Conservation (phyloP, 2,888 invertebrate species). For the Latrodectus hesperus region DNA sequence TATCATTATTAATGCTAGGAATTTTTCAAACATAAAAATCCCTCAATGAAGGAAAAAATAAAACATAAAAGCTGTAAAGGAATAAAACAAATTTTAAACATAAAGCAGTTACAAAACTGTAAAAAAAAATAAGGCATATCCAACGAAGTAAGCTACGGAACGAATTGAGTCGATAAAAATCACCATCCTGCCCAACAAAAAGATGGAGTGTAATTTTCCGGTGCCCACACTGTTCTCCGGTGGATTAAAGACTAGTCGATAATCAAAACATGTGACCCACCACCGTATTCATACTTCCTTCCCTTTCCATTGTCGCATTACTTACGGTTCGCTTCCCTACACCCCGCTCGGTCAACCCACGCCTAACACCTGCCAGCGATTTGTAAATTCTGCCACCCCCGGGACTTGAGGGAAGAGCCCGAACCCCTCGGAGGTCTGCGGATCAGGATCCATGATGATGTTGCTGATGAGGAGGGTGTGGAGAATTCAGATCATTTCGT, state of each 20-base stretch:
- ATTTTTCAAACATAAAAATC: no score
- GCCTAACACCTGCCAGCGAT: not conserved
- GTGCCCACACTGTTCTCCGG: not conserved
- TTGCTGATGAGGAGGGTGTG: slow-evolving; percentile 30
- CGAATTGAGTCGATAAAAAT: no score
- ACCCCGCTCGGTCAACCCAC: not conserved
- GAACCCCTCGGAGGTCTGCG: not conserved
- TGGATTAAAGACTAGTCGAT: not conserved
- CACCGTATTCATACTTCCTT: not conserved
- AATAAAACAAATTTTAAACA: no score
- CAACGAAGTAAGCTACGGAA: no score
- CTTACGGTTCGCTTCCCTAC: slow-evolving; percentile 6
- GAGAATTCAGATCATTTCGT: slow-evolving; percentile 14
- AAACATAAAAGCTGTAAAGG: no score
- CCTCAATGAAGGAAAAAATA: no score
- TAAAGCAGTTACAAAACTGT: no score
- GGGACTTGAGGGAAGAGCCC: not conserved
- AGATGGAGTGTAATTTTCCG: not conserved
- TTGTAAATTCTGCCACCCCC: not conserved
- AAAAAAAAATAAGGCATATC: no score
- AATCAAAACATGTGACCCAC: not conserved
- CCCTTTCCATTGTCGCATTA: slow-evolving; percentile 36
- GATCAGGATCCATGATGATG: slow-evolving; percentile 25
- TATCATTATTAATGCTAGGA: no score
- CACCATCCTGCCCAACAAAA: no score